Percentiles rank a stretch among this genome's conserved stretches.
Evolutionary conservation across 2,113 vertebrate genomes (phyloP).

Genomic region (Calyptomena viridis): DNA sequence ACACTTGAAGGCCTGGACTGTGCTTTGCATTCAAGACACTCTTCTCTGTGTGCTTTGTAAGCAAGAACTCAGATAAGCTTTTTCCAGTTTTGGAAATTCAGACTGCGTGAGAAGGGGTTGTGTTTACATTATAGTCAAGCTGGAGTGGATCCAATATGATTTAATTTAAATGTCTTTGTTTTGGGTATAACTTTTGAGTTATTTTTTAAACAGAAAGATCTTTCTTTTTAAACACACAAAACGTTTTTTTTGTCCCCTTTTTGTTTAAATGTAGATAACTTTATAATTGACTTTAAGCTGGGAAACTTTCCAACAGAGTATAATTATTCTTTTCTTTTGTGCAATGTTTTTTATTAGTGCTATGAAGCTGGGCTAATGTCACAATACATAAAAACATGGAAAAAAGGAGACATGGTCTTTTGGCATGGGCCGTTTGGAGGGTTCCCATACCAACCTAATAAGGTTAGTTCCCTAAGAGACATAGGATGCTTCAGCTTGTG

Average conservation of each 20-base stretch:
- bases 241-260: not conserved
- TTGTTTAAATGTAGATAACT: conserved; percentile 50
- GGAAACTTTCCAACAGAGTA: conserved; percentile 39
- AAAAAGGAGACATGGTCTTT: conserved; percentile 67
- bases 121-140: conserved; percentile 51
- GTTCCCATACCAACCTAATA: conserved; percentile 77
- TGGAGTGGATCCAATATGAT: conserved; percentile 45
- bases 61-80: conserved; percentile 54
- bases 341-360: conserved; percentile 68
- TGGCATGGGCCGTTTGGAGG: conserved; percentile 82
- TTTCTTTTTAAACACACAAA: not conserved
- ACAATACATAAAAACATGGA: conserved; percentile 75
- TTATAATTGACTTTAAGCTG: conserved; percentile 44
- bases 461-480: conserved; percentile 67
- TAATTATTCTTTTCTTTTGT: conserved; percentile 57
- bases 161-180: conserved; percentile 61
- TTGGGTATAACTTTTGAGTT: conserved; percentile 49
- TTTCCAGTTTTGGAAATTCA: conserved; percentile 55
- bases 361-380: conserved; percentile 80
- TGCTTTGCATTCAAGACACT: conserved; percentile 41
- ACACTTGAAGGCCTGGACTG: not conserved
- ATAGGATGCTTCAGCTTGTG: not conserved
- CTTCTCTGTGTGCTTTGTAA: conserved; percentile 51
- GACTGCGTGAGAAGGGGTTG: conserved; percentile 15
- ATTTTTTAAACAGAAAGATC: conserved; percentile 54